phyloP scores from a whole-genome alignment of 2,113 vertebrate genomes.

The Castor canadensis region DNA sequence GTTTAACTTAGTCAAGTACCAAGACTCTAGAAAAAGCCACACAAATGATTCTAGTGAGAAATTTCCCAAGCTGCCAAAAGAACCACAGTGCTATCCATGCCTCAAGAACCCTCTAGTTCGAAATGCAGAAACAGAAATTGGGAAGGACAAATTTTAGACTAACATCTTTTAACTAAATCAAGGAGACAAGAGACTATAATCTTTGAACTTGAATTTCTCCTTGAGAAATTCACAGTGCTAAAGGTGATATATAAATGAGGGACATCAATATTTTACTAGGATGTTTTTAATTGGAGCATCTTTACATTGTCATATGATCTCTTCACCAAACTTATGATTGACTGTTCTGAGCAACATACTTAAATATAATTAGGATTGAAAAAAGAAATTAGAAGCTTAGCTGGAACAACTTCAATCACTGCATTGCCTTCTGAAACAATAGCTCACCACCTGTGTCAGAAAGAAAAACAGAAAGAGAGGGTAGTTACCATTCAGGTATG shows the following conservation, averaged over 20 bases:
- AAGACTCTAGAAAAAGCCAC: neutral
- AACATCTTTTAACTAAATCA: neutral
- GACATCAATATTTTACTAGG: neutral
- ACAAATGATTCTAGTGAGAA: neutral
- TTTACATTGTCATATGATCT: neutral
- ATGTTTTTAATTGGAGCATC: neutral
- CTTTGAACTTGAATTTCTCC: neutral
- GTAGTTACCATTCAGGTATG: neutral
- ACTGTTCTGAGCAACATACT: neutral
- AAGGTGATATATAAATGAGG: constrained; percentile 2
- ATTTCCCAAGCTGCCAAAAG: neutral
- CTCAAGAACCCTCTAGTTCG: neutral
- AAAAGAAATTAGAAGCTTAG: neutral
- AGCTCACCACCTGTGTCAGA: neutral
- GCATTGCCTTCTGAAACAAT: neutral
- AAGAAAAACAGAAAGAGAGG: too few relatives aligned
- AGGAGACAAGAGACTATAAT: neutral
- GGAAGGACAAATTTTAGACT: neutral
- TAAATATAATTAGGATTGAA: neutral
- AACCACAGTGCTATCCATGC: neutral
- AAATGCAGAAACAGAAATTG: neutral
- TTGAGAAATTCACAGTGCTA: neutral
- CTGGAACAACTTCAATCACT: neutral
- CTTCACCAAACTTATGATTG: neutral
- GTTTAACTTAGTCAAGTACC: neutral